Evolutionary conservation across 1,140 invertebrate genomes (phyloP), one percentile per base, ranked within the genome.

Genomic region (Calosoma granatense): DNA sequence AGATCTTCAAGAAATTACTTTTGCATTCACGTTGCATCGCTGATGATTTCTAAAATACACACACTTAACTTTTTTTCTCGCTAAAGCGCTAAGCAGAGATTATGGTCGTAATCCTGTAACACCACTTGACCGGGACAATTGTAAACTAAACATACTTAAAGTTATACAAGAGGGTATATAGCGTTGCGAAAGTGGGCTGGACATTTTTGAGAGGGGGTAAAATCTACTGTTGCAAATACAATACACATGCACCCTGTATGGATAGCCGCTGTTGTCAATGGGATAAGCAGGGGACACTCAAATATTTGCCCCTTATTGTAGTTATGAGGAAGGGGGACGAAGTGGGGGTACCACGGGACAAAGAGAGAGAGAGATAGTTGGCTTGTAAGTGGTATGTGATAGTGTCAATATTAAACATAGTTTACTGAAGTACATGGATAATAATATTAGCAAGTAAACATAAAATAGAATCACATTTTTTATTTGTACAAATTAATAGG

Each of bases 131-230:
- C 21, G 17, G n/a, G 53, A 51, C 54, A 51, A 51, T 43, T 58
- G 51, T 39, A 56, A 62, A 67, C 64, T 64, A 66, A 67, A 66
- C 60, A 65, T 63, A 64, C 58, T 57, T 62, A 61, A 62, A 63
- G 58, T 62, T 53, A n/a, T 53, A 65, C 60, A 61, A 61, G 60
- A 60, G 63, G 64, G 64, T 66, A 68, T 68, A 67, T 58, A 51
- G 55, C 43, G 9, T 55, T 59, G 51, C 47, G 57, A 64, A 62
- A 62, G 63, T 65, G 68, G 68, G 59, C 55, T 56, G 64, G 60
- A 60, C 63, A 63, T 64, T 61, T 57, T 59, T 59, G 59, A 67
- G 68, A 66, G 68, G 68, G 68, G 68, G 61, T 61, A 63, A 60
- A 47, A 30, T 30, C 61, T 65, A 61, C 59, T 65, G 57, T 61